Evolutionary conservation across 2,113 vertebrate genomes (phyloP).

Genomic region (Alligator sinensis): DNA sequence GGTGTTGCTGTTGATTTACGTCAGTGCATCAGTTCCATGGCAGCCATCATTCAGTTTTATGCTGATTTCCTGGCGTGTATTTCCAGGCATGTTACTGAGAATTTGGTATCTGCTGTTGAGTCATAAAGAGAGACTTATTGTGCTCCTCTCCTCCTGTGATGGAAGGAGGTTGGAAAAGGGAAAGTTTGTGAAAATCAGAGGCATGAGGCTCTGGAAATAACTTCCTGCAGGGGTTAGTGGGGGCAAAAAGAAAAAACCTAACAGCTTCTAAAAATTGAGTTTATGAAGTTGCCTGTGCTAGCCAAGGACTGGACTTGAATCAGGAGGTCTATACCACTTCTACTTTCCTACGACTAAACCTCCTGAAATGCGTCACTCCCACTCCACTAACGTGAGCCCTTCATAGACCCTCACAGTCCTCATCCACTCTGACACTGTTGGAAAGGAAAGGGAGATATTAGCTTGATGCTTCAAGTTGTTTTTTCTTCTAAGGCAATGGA

Average conservation of each 20-base stretch:
- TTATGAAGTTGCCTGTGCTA: not conserved
- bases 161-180: not conserved
- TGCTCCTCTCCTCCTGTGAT: not conserved
- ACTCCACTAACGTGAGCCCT: not conserved
- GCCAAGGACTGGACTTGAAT: not conserved
- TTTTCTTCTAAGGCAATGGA: not conserved
- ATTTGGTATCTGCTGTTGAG: not conserved
- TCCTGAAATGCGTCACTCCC: not conserved
- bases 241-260: fast-evolving
- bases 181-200: not conserved
- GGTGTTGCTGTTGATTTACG: conserved; percentile 49
- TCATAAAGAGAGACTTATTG: fast-evolving
- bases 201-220: too few species aligned
- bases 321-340: not conserved
- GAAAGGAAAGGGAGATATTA: not conserved
- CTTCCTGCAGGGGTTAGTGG: not conserved
- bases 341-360: not conserved
- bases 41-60: conserved; percentile 12
- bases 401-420: not conserved
- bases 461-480: not conserved
- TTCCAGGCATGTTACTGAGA: not conserved
- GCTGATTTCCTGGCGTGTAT: not conserved
- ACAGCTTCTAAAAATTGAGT: not conserved
- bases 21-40: not conserved
- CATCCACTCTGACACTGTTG: not conserved